Percentiles rank a stretch among this genome's conserved stretches.
Conservation (phyloP, 2,888 invertebrate species). For the Diplazon laetatorius region DNA sequence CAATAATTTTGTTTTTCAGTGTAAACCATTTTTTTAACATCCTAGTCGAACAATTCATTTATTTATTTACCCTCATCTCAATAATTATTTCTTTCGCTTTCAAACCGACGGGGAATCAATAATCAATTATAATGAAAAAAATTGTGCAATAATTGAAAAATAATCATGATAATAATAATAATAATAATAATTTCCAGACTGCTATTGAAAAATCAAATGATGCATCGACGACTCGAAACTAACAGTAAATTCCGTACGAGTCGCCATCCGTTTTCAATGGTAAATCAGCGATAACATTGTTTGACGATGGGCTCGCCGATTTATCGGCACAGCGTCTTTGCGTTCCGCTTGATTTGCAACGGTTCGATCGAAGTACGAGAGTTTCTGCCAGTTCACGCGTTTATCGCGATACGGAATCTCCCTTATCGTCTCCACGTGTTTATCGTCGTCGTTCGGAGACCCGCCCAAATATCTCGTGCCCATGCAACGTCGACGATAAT, state of each 20-base stretch:
- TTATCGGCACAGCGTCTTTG: slow-evolving; percentile 41
- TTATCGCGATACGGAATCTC: slow-evolving; percentile 35
- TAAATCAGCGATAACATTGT: slow-evolving; percentile 62
- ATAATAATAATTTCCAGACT: too few species aligned
- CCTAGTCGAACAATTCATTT: too few species aligned
- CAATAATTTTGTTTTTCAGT: too few species aligned
- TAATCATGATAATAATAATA: too few species aligned
- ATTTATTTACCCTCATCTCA: too few species aligned
- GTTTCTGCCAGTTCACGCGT: slow-evolving; percentile 28
- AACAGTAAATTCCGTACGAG: not conserved
- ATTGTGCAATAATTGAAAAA: too few species aligned
- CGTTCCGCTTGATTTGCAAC: slow-evolving; percentile 18
- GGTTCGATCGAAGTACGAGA: slow-evolving; percentile 27
- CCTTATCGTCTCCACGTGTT: slow-evolving; percentile 14
- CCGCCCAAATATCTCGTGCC: not conserved
- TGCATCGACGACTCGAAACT: not conserved
- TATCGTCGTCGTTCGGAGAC: not conserved
- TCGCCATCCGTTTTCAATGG: slow-evolving; percentile 21
- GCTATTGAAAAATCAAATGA: not conserved
- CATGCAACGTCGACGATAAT: slow-evolving; percentile 46
- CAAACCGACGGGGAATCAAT: too few species aligned
- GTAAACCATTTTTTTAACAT: too few species aligned
- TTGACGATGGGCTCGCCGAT: slow-evolving; percentile 33
- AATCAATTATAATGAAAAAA: too few species aligned
- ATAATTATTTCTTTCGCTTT: too few species aligned